phyloP scores from a whole-genome alignment of 2,113 vertebrate genomes.

The Corythornis vintsioides region DNA sequence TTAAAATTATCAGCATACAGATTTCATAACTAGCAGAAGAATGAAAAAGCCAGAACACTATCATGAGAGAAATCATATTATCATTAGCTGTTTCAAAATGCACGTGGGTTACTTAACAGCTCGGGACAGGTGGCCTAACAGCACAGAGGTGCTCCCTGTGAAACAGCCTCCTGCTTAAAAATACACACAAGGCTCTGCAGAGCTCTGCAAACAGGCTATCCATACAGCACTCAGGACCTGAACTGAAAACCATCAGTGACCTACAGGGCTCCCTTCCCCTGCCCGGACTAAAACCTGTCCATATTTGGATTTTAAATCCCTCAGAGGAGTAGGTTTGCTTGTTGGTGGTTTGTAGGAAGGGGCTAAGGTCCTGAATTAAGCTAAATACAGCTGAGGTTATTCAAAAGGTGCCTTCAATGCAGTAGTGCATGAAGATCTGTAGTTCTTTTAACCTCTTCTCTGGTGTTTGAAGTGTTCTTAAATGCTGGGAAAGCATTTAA shows the following conservation, averaged over 20 bases:
- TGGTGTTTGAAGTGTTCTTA: not conserved
- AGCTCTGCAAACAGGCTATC: not conserved
- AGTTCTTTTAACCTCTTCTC: not conserved
- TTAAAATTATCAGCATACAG: conserved; percentile 59
- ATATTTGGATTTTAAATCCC: not conserved
- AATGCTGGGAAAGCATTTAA: not conserved
- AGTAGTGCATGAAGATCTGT: not conserved
- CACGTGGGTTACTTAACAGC: not conserved
- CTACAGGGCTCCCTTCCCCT: not conserved
- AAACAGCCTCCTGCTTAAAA: not conserved
- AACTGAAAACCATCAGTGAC: not conserved
- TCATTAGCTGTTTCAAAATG: conserved; percentile 47
- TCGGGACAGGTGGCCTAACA: not conserved
- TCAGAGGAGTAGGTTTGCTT: not conserved
- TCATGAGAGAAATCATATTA: not conserved
- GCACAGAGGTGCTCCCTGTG: not conserved
- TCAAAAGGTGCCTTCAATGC: not conserved
- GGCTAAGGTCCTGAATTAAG: not conserved
- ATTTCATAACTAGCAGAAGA: conserved; percentile 51
- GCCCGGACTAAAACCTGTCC: not conserved
- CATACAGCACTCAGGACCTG: rapidly evolving
- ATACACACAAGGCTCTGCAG: not conserved
- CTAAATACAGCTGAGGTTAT: not conserved
- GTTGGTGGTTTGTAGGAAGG: not conserved
- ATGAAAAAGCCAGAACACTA: conserved; percentile 22